Base-by-base conservation (phyloP, 2,888 invertebrate genomes). In the Ennomos fuscantarius region DNA sequence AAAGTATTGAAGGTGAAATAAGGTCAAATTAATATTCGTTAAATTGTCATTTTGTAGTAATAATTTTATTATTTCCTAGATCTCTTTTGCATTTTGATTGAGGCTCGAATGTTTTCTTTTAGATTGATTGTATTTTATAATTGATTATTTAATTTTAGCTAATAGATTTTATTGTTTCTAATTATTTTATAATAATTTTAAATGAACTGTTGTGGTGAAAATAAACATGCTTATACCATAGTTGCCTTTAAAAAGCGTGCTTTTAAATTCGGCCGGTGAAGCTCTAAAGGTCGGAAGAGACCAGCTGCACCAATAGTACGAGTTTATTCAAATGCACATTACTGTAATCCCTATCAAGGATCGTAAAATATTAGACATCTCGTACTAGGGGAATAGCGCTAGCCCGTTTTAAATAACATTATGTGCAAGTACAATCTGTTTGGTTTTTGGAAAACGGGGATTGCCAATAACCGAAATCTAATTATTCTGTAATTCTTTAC, bases 31-130 rank as follows among this genome's bases (percentile, higher is more conserved):
- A 9, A 1, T 6, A 46, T 34, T 34, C 10, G 24, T 32, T 33
- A 45, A 15, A 15, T 9, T 15, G 15, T 31, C 9, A 31, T 37
- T 13, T 40, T 48, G 0, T 31, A 47, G 33, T 39, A 44, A 31
- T 45, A 35, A 60, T 60, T 65, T 63, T 49, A 41, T 56, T 71
- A 33, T 70, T 61, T 58, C 55, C 37, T 72, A 80, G 84, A 85
- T 85, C 86, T 86, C 85, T 81, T 59, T 69, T 78, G 85, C 84
- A 85, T 85, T 83, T 84, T 69, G 66, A 63, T 65, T 61, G 65
- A 72, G 69, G 70, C 72, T 78, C 79, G 76, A 79, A 74, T 72
- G 65, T 69, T 72, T 56, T 65, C 55, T 56, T 61, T 56, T 56
- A 33, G 55, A 62, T 35, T 44, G 24, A 12, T n/a, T 46, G 46